Evolutionary conservation across 2,113 vertebrate species (phyloP).

Genomic region (Actenoides lindsayi): DNA sequence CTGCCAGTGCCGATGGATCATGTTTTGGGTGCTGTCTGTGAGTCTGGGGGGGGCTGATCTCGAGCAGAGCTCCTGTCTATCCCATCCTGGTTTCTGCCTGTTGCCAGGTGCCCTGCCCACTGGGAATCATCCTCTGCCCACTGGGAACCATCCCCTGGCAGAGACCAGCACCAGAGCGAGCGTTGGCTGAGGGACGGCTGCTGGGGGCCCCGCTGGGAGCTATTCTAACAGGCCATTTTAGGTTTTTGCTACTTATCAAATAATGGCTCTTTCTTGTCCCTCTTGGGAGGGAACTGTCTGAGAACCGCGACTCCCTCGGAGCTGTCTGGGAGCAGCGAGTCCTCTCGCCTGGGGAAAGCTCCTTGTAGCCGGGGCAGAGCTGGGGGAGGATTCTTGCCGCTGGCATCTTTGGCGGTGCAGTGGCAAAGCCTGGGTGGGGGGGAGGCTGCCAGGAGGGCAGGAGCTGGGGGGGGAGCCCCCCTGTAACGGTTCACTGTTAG

Average conservation of each 20-base stretch:
- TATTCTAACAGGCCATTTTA: neutral
- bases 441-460: neutral
- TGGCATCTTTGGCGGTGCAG: fast-evolving
- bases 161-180: neutral
- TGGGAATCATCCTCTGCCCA: neutral
- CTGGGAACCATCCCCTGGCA: neutral
- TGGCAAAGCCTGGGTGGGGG: neutral
- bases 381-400: neutral
- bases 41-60: neutral
- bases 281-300: neutral
- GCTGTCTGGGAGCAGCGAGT: neutral
- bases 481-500: fast-evolving
- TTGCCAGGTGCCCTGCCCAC: no score
- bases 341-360: neutral
- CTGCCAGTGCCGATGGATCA: fast-evolving
- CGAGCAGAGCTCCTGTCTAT: neutral
- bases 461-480: neutral
- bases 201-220: neutral
- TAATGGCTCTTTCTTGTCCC: neutral
- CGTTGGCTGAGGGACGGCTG: neutral
- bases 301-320: neutral
- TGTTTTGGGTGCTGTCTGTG: neutral
- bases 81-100: neutral
- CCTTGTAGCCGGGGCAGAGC: fast-evolving
- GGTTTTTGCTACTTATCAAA: neutral